Evolutionary conservation across 2,888 invertebrate genomes (phyloP).

Genomic region (Meteorus colon): DNA sequence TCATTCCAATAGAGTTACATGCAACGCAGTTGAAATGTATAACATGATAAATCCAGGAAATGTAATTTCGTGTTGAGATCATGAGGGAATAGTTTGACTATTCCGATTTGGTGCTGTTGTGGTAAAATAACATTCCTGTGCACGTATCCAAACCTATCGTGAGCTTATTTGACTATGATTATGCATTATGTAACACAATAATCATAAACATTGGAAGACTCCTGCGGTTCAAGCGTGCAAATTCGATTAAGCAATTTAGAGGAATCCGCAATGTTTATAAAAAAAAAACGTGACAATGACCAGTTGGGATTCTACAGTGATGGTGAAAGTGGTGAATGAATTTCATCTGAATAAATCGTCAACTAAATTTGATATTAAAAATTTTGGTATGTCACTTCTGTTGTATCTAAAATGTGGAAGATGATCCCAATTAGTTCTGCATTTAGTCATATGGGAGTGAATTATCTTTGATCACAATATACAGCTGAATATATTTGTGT

Average conservation of each 20-base stretch:
- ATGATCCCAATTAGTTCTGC: too few relatives aligned
- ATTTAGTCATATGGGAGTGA: not conserved
- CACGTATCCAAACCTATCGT: not conserved
- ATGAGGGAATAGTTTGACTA: constrained; percentile 33
- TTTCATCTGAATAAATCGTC: too few relatives aligned
- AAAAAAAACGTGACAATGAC: too few relatives aligned
- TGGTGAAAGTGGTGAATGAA: too few relatives aligned
- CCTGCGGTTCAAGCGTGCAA: too few relatives aligned
- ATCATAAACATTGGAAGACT: too few relatives aligned
- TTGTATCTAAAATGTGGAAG: not conserved
- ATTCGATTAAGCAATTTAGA: too few relatives aligned
- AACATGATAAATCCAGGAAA: constrained; percentile 31
- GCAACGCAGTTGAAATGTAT: constrained; percentile 24
- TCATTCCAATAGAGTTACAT: not conserved
- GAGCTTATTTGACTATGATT: not conserved
- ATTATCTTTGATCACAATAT: not conserved
- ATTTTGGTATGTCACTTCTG: too few relatives aligned
- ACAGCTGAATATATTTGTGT: not conserved
- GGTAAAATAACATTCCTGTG: not conserved
- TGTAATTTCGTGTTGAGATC: constrained; percentile 36
- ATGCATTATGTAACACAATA: not conserved
- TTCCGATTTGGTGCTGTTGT: not conserved
- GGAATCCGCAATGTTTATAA: too few relatives aligned
- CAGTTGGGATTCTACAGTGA: too few relatives aligned
- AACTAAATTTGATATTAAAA: not conserved